A percentile compares a stretch with the other conserved stretches of the same genome.
These are phyloP conservation scores for Microcebus tavaratra DNA, from an alignment of 2,113 vertebrate species.

Conservation along the genomic window DNA sequence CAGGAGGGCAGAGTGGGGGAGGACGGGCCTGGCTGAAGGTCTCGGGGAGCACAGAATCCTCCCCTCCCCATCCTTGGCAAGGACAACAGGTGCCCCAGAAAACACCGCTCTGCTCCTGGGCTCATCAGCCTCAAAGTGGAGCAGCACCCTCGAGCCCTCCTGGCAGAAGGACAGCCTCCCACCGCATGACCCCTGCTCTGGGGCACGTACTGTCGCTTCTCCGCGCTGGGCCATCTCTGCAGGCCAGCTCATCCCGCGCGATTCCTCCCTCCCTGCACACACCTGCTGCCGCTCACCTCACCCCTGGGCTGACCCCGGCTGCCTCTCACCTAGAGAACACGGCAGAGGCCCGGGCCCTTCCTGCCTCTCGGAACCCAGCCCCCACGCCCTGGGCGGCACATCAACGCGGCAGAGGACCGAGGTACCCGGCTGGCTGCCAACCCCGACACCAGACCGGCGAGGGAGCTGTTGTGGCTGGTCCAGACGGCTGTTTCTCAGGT, in stretches of 20 bases:
- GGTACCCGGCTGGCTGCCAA: background rate
- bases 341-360: background rate
- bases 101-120: accelerated
- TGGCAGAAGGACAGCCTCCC: accelerated
- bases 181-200: accelerated
- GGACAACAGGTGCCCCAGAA: background rate
- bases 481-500: background rate
- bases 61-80: background rate
- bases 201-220: too few species aligned
- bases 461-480: accelerated
- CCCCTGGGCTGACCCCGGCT: background rate
- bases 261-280: too few species aligned
- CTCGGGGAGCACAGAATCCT: background rate
- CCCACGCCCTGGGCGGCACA: background rate
- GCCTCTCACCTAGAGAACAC: background rate
- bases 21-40: background rate
- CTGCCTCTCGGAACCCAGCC: background rate
- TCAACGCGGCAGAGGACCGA: accelerated
- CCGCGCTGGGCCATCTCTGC: accelerated
- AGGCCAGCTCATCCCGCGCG: background rate
- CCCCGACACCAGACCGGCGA: accelerated
- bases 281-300: background rate
- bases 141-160: background rate
- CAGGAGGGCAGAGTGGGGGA: background rate
- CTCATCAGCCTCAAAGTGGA: background rate